phyloP scores from a whole-genome alignment of 2,113 vertebrate species.

The Sprattus sprattus region DNA sequence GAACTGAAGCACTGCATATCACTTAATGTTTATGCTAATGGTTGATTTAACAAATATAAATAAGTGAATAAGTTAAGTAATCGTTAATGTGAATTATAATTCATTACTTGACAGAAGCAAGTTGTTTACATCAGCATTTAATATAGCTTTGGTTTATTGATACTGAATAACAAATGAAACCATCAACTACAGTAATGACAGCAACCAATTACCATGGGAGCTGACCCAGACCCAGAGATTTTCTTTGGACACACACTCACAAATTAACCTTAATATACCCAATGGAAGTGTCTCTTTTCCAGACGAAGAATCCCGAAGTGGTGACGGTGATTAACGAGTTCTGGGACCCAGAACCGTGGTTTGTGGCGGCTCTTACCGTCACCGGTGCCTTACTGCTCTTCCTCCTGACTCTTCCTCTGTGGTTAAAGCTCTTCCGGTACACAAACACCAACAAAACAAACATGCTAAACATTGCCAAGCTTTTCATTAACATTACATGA shows the following conservation, averaged over 20 bases:
- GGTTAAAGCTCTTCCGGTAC: slow-evolving; percentile 26
- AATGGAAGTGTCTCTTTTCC: neutral
- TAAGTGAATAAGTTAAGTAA: neutral
- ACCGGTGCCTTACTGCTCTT: slow-evolving; percentile 24
- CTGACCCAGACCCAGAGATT: neutral
- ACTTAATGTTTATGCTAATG: neutral
- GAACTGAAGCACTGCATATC: neutral
- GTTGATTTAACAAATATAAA: neutral
- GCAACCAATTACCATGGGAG: neutral
- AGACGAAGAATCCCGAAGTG: slow-evolving; percentile 28
- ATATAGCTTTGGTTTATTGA: neutral
- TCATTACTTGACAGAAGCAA: neutral
- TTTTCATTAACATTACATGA: neutral
- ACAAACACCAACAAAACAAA: neutral
- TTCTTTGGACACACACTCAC: neutral
- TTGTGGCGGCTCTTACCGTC: slow-evolving; percentile 32
- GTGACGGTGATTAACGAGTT: slow-evolving; percentile 23
- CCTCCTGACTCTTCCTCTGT: slow-evolving; percentile 24
- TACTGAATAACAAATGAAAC: neutral
- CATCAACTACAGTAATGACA: neutral
- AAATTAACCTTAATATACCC: no score
- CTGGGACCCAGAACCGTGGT: slow-evolving; percentile 41
- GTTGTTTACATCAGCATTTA: neutral
- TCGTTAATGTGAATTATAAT: neutral
- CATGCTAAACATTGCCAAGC: neutral